Base-by-base conservation (phyloP, 2,797 vertebrate species). In the Champsocephalus esox region DNA sequence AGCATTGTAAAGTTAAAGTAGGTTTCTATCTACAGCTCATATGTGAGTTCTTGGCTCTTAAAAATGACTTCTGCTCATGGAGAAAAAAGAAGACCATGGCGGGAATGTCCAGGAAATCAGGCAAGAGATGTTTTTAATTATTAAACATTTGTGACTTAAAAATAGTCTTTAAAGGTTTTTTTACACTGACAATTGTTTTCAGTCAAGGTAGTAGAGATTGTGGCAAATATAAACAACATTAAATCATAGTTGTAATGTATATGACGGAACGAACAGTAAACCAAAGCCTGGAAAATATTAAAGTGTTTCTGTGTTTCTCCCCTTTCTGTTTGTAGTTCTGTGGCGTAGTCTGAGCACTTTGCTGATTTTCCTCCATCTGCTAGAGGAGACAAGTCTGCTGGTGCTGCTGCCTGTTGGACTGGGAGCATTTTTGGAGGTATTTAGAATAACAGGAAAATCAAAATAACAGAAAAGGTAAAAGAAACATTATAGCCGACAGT, bases 61-160 rank as follows among this genome's bases (percentile, higher is more conserved):
- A 99, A 94, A 99, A 98, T 59, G 97, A 99, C 77, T 94, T 99
- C 84, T 96, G 94, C 77, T 97, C 97, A 41, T 99, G 98, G 98
- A 96, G 94, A 86, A 96, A 96, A 71, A 99, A 97, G 91, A 97
- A 95, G 65, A 97, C 89, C 93, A 98, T 98, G 96, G 95, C 80
- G 14, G 98, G 98, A 48, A 96, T 97, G 95, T 99, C 98, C 66
- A 96, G 95, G 75, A 98, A 96, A 93, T 96, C 97, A 91, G 97
- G 98, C 97, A 80, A 82, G 89, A 75, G 72, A 67, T 28, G 41
- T 41, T 7, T 32, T 43, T 9, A 43, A 13, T 5, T 28, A 52
- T 57, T 14, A 50, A 10, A 24, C 19, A 69, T 70, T 17, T 21
- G 43, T 46, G 0, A 43, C 10, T 9, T 51, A 48, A 46, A 9